phyloP scores from a whole-genome alignment of 2,888 invertebrate species.

The Automeris io region DNA sequence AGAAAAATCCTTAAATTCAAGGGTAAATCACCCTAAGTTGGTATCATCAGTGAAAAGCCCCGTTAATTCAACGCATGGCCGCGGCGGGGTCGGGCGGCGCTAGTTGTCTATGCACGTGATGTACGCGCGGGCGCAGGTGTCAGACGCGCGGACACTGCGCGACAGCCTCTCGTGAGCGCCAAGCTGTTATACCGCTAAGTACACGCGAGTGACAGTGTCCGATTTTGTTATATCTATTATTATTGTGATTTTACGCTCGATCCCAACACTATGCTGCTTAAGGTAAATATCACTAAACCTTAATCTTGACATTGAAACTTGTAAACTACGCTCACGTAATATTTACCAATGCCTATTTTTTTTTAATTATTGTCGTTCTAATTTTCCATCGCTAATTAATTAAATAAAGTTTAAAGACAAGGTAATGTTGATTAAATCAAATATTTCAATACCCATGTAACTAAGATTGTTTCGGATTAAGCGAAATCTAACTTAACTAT shows the following conservation, averaged over 20 bases:
- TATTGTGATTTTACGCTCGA: conserved; percentile 25
- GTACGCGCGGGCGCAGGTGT: conserved; percentile 53
- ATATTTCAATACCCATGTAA: neutral
- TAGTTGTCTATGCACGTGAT: conserved; percentile 59
- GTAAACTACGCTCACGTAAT: conserved; percentile 38
- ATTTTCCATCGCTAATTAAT: conserved; percentile 21
- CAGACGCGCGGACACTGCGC: conserved; percentile 63
- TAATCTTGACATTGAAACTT: conserved; percentile 35
- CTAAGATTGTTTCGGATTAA: neutral
- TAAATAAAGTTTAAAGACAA: conserved; percentile 21
- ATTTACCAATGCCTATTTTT: conserved; percentile 32
- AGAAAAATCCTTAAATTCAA: too few relatives aligned
- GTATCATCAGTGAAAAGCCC: too few relatives aligned
- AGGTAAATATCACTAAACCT: conserved; percentile 37
- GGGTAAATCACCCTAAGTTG: too few relatives aligned
- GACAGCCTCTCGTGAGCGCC: conserved; percentile 65
- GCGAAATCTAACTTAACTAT: too few relatives aligned
- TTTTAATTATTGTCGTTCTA: conserved; percentile 29
- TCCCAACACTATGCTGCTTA: conserved; percentile 35
- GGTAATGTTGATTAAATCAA: conserved; percentile 11
- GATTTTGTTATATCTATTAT: conserved; percentile 22
- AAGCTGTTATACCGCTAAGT: conserved; percentile 41
- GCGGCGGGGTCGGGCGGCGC: conserved; percentile 49
- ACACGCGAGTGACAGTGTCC: conserved; percentile 59
- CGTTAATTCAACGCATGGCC: conserved; percentile 52